Evolutionary conservation across 2,888 invertebrate species (phyloP).

Genomic region (Cryptocephalus primarius): DNA sequence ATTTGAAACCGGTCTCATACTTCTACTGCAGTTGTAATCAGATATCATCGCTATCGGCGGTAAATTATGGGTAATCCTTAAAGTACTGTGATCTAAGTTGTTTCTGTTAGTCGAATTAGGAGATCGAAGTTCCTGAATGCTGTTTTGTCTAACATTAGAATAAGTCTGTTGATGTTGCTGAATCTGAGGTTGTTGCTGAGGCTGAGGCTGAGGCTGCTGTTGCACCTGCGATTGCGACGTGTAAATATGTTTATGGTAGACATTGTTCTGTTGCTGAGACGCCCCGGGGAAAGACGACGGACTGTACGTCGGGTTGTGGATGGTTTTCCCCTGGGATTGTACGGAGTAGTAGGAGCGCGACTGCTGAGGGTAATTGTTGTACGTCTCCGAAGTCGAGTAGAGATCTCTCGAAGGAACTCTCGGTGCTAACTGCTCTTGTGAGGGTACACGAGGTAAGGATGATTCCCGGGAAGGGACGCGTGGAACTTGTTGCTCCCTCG

Average conservation of each 20-base stretch:
- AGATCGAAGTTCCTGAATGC: too few relatives aligned
- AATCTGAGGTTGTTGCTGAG: constrained; percentile 1
- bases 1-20: constrained; percentile 15
- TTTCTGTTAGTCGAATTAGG: too few relatives aligned
- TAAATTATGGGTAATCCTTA: constrained; percentile 39
- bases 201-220: constrained; percentile 5
- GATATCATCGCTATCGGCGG: constrained; percentile 44
- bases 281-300: constrained; percentile 8
- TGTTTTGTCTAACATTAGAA: too few relatives aligned
- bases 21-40: constrained; percentile 38
- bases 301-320: constrained; percentile 13
- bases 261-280: constrained; percentile 9
- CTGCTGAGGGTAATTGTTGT: constrained; percentile 14
- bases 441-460: constrained; percentile 12
- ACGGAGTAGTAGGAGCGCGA: constrained; percentile 20
- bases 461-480: constrained; percentile 18
- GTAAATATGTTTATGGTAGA: constrained; percentile 16
- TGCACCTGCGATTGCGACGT: constrained; percentile 9
- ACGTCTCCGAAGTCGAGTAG: constrained; percentile 12
- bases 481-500: constrained; percentile 8
- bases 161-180: background rate
- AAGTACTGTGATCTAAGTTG: too few relatives aligned
- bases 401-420: constrained; percentile 11
- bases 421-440: constrained; percentile 12
- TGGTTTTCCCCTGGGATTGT: constrained; percentile 18